Conservation (phyloP, 2,888 invertebrate genomes). For the Chironomus riparius region DNA sequence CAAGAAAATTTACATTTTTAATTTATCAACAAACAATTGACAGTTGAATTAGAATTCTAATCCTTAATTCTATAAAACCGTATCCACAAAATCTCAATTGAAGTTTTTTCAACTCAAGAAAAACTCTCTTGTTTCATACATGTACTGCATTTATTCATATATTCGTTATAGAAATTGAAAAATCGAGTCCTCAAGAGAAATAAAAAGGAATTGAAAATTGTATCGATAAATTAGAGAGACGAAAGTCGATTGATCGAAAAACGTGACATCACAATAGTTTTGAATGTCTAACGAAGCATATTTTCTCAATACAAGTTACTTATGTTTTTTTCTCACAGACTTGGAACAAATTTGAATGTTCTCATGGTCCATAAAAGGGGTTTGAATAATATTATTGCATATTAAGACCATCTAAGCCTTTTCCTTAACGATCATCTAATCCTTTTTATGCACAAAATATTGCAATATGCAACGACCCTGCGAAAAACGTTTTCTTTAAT, state of each 20-base stretch:
- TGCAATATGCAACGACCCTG: background rate
- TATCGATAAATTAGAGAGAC: constrained; percentile 11
- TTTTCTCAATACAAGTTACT: background rate
- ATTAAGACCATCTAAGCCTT: background rate
- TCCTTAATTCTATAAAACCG: no score
- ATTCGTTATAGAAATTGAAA: no score
- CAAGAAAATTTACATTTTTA: no score
- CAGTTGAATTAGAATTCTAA: no score
- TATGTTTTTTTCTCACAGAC: background rate
- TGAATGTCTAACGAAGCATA: constrained; percentile 7
- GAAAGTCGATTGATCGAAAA: background rate
- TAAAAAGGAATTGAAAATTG: background rate
- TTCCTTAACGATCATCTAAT: background rate
- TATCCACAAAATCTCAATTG: no score
- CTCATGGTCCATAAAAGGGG: background rate
- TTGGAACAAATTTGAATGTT: background rate
- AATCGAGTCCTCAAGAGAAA: background rate
- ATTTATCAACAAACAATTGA: no score
- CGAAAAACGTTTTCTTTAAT: background rate
- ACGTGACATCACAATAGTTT: constrained; percentile 5
- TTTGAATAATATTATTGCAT: background rate
- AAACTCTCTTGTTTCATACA: background rate
- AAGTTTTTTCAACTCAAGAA: no score
- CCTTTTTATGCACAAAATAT: background rate
- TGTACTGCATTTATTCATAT: background rate